These are phyloP conservation scores for Spialia ferax DNA, from an alignment of 2,888 invertebrate species.

Conservation along the genomic window DNA sequence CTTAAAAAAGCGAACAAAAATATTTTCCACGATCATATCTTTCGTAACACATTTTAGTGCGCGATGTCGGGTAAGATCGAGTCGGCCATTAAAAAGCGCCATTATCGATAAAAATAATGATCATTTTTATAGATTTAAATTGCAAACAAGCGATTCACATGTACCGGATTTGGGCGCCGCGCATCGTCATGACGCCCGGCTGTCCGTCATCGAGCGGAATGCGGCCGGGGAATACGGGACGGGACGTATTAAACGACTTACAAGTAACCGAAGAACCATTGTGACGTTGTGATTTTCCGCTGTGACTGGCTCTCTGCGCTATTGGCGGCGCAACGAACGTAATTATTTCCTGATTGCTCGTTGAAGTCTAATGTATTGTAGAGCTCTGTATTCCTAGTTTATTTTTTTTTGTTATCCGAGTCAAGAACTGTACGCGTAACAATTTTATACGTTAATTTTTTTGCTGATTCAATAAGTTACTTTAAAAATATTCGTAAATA, in stretches of 20 bases:
- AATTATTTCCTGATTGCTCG: slow-evolving; percentile 40
- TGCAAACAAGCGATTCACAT: slow-evolving; percentile 64
- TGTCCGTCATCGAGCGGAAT: slow-evolving; percentile 31
- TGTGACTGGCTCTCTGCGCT: slow-evolving; percentile 6
- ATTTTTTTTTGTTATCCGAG: slow-evolving; percentile 13
- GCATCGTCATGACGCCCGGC: slow-evolving; percentile 41
- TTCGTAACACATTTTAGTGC: slow-evolving; percentile 20
- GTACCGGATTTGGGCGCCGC: slow-evolving; percentile 54
- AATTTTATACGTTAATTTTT: not conserved
- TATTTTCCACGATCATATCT: not conserved
- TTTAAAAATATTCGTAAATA: not conserved
- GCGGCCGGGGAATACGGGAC: slow-evolving; percentile 32
- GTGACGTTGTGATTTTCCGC: slow-evolving; percentile 37
- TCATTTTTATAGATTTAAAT: slow-evolving; percentile 70
- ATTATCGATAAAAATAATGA: slow-evolving; percentile 65
- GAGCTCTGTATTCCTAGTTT: slow-evolving; percentile 3
- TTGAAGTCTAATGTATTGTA: slow-evolving; percentile 41
- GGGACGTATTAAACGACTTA: slow-evolving; percentile 8
- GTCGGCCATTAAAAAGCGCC: slow-evolving; percentile 58
- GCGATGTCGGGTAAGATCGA: slow-evolving; percentile 46
- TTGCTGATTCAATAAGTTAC: not conserved
- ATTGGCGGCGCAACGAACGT: slow-evolving; percentile 31
- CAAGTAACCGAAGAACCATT: slow-evolving; percentile 26
- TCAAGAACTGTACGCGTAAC: slow-evolving; percentile 5
- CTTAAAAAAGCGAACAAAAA: slow-evolving; percentile 6